Base-by-base conservation (phyloP, 1,140 invertebrate genomes). In the Eubasilissa regina region DNA sequence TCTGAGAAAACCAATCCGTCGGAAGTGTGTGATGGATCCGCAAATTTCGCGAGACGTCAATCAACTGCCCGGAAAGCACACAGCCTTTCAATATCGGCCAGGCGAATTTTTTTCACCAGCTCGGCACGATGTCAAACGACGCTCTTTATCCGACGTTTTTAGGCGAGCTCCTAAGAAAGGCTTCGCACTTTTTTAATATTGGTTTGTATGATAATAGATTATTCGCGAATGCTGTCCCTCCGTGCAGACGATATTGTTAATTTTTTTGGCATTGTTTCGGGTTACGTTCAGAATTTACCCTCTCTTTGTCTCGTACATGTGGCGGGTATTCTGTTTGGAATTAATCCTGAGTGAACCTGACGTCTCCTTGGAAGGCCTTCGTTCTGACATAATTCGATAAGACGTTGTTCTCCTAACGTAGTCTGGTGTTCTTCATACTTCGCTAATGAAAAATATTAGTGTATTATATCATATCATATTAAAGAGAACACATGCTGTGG, bases 11-110 rank as follows among this genome's bases (percentile, higher is more conserved):
- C 17, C 55, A 15, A 15, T 58, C 55, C 15, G 21, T 58, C 17
- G 21, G 17, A 6, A 19, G 55, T 4, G 53, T 55, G n/a, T 55
- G 9, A 55, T 55, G 19, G n/a, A 55, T 55, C 19, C 53, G n/a
- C 55, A 58, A 19, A 58, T 58, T 58, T 58, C 17, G 55, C 17
- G 55, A 58, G 21, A 58, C 55, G 55, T 58, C 55, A 58, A 58
- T 58, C 55, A 58, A 15, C 55, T 21, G 17, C 55, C 55, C 17
- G 12, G 55, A 19, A 58, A 58, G 21, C 55, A 15, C 55, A 11
- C 55, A 15, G 17, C 17, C 55, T 58, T 15, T 21, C 15, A 21
- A 58, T 58, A 21, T 15, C 17, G 55, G 55, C 55, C 55, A 15
- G 21, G 55, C 55, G 17, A 58, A 58, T 4, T 15, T 15, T 58